Conservation (phyloP, 2,797 vertebrate species). For the Syngnathus rostellatus region DNA sequence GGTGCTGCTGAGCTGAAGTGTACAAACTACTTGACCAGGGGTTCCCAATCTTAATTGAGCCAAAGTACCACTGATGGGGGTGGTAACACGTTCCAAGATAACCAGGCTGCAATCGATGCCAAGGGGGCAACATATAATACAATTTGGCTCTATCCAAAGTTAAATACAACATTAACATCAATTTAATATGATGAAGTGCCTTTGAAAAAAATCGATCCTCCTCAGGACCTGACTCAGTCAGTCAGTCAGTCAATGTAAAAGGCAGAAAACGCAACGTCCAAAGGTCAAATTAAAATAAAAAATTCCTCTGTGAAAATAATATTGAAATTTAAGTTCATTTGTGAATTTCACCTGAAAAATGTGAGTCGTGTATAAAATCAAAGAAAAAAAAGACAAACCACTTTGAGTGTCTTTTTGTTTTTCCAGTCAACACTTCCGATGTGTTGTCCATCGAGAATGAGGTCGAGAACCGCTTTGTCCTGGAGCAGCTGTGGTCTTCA, state of each 20-base stretch:
- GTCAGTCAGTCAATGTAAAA: no score
- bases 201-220: no score
- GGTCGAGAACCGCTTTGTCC: slow-evolving; percentile 79
- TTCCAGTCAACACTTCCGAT: slow-evolving; percentile 73
- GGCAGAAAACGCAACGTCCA: no score
- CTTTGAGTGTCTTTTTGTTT: slow-evolving; percentile 16
- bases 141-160: no score
- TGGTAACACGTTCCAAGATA: no score
- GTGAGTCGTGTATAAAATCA: neutral
- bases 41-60: neutral
- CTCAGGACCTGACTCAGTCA: no score
- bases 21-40: neutral
- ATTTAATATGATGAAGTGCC: no score
- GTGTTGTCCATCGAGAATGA: slow-evolving; percentile 80
- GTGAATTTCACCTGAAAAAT: neutral
- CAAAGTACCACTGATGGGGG: neutral
- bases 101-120: no score
- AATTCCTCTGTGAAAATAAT: neutral
- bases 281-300: neutral
- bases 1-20: neutral
- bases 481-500: slow-evolving; percentile 71
- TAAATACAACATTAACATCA: no score
- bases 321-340: neutral
- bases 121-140: no score
- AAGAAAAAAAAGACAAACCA: neutral